Evolutionary conservation across 2,797 vertebrate species (phyloP).

Genomic region (Protosalanx chinensis): DNA sequence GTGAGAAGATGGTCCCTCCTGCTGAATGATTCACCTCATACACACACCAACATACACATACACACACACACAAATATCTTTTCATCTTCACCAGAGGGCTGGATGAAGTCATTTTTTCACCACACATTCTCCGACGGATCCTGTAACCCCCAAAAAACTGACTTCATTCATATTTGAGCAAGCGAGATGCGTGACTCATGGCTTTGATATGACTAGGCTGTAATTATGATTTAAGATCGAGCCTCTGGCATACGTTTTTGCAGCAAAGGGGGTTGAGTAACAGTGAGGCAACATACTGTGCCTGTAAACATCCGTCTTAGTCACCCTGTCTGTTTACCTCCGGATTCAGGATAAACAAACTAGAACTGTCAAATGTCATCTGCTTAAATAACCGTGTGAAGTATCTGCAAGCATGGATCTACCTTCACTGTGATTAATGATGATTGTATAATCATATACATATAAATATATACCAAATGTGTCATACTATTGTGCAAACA

Average conservation of each 20-base stretch:
- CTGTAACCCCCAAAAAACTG: conserved; percentile 58
- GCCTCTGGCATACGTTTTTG: conserved; percentile 33
- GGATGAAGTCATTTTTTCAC: conserved; percentile 67
- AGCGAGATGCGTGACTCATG: conserved; percentile 47
- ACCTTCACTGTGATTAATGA: conserved; percentile 6
- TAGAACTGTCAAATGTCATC: conserved; percentile 18
- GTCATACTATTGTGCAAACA: background rate
- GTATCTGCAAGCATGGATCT: background rate
- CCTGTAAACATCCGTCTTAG: conserved; percentile 23
- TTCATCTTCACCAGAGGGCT: conserved; percentile 51
- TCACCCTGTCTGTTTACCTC: background rate
- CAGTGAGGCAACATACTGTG: conserved; percentile 1
- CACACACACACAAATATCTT: conserved; percentile 21
- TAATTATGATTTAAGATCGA: conserved; percentile 42
- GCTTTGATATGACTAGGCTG: conserved; percentile 46
- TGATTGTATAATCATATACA: background rate
- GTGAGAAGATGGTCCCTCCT: conserved; percentile 35
- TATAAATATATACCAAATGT: background rate
- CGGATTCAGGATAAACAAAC: background rate
- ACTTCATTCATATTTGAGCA: conserved; percentile 60
- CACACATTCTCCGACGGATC: conserved; percentile 68
- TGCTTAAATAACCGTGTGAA: conserved; percentile 21
- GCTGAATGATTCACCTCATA: conserved; percentile 12
- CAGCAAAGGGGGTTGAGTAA: background rate
- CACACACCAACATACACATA: background rate